Evolutionary conservation across 2,888 invertebrate species (phyloP).

Genomic region (Plagodis dolabraria): DNA sequence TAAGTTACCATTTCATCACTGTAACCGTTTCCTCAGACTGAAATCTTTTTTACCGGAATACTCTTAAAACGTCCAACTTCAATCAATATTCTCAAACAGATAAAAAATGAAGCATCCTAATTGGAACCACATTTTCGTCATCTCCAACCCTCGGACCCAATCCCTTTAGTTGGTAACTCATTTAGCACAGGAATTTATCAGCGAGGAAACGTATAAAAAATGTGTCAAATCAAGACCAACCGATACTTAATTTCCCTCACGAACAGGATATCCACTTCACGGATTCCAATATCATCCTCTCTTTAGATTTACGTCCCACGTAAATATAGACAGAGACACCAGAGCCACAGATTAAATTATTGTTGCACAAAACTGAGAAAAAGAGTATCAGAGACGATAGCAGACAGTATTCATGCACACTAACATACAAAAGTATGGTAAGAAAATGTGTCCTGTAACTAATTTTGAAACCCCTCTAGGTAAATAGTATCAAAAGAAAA

Average conservation of each 20-base stretch:
- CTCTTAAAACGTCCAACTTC: too few relatives aligned
- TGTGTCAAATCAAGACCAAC: conserved; percentile 24
- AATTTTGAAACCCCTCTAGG: too few relatives aligned
- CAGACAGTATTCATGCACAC: too few relatives aligned
- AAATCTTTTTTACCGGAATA: background rate
- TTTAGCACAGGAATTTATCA: conserved; percentile 12
- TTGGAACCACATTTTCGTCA: conserved; percentile 3
- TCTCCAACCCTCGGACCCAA: background rate
- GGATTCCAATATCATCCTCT: conserved; percentile 22
- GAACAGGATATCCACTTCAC: conserved; percentile 22
- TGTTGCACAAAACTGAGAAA: too few relatives aligned
- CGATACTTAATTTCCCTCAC: conserved; percentile 25
- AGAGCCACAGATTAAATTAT: background rate
- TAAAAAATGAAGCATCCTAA: conserved; percentile 4
- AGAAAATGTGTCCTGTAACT: too few relatives aligned
- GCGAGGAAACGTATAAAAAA: conserved; percentile 19
- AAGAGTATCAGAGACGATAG: too few relatives aligned
- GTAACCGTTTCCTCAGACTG: background rate
- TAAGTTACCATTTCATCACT: too few relatives aligned
- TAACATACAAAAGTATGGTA: too few relatives aligned
- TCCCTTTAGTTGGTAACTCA: conserved; percentile 20
- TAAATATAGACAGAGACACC: conserved; percentile 4
- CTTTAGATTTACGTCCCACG: conserved; percentile 15
- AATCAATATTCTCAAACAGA: background rate
- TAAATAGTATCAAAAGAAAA: too few relatives aligned